phyloP scores from a whole-genome alignment of 2,888 invertebrate species.

The Meandrusa payeni region DNA sequence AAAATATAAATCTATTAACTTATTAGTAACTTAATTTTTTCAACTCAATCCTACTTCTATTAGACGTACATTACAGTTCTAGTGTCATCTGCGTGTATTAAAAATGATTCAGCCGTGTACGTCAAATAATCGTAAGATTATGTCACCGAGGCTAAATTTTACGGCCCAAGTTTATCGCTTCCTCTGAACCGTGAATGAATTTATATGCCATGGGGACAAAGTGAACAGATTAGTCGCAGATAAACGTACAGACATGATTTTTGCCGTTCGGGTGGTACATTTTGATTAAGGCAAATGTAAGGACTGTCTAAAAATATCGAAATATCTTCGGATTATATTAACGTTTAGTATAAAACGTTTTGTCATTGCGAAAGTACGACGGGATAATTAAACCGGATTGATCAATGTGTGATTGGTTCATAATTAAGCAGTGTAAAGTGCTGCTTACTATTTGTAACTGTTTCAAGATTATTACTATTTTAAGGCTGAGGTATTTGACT shows the following conservation, averaged over 20 bases:
- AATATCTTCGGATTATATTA: too few relatives aligned
- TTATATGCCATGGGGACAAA: background rate
- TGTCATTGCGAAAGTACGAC: background rate
- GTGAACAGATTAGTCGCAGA: conserved; percentile 3
- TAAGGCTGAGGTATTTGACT: too few relatives aligned
- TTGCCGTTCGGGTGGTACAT: conserved; percentile 3
- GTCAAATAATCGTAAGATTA: conserved; percentile 20
- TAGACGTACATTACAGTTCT: background rate
- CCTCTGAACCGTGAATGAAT: conserved; percentile 14
- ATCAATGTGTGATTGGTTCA: too few relatives aligned
- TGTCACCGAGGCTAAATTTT: conserved; percentile 28
- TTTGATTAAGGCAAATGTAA: conserved; percentile 3
- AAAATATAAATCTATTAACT: too few relatives aligned
- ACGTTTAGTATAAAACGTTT: too few relatives aligned
- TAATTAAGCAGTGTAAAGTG: too few relatives aligned
- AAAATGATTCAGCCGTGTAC: conserved; percentile 1
- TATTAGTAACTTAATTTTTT: too few relatives aligned
- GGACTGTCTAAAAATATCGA: too few relatives aligned
- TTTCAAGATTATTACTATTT: too few relatives aligned
- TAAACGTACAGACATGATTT: conserved; percentile 5
- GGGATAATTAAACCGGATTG: too few relatives aligned
- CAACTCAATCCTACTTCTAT: background rate
- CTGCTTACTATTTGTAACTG: too few relatives aligned
- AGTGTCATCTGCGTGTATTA: background rate
- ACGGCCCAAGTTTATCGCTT: conserved; percentile 27